Conservation (phyloP, 2,113 vertebrate species). For the Tychaedon coryphoeus region DNA sequence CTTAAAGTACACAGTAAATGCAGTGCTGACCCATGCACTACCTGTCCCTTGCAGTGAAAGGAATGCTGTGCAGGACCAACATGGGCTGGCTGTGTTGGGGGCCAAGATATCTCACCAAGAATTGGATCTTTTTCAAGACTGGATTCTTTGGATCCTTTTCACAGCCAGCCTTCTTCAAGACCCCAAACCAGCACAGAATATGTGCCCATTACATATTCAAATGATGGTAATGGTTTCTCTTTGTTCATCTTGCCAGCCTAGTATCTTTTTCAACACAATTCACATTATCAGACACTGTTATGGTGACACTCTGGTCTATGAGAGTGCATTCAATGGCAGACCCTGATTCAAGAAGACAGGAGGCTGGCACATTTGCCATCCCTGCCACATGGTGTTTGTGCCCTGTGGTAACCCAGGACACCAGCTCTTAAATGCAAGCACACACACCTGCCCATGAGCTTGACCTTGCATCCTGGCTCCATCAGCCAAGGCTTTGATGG, state of each 20-base stretch:
- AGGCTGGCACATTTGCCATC: not conserved
- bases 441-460: too few relatives aligned
- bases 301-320: accelerated
- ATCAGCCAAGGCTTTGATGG: not conserved
- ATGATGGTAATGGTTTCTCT: not conserved
- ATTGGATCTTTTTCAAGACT: not conserved
- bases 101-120: not conserved
- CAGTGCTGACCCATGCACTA: accelerated
- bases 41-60: accelerated
- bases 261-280: not conserved
- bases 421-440: not conserved
- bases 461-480: not conserved
- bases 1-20: not conserved
- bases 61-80: not conserved
- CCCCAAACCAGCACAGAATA: not conserved
- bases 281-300: not conserved
- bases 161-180: not conserved
- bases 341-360: not conserved
- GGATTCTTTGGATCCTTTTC: not conserved
- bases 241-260: not conserved
- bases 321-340: not conserved
- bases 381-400: not conserved
- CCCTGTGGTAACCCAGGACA: not conserved
- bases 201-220: not conserved
- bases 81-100: not conserved